phyloP scores from a whole-genome alignment of 2,888 invertebrate species.

The Aspidiotus rigidus region DNA sequence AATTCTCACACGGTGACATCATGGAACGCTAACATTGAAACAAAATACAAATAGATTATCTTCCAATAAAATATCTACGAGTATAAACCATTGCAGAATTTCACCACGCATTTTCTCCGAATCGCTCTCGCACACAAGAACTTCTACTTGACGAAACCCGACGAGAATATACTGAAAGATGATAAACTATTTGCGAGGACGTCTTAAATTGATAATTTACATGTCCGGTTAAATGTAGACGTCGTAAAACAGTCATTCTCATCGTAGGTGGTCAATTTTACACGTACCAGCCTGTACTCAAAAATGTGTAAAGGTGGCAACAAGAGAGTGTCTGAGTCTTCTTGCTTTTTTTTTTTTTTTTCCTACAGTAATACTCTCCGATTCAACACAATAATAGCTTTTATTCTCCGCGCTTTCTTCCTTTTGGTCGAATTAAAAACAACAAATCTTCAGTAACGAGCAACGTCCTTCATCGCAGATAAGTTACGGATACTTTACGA shows the following conservation, averaged over 20 bases:
- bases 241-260: conserved; percentile 4
- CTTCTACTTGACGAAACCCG: no score
- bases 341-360: background rate
- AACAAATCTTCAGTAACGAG: background rate
- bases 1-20: no score
- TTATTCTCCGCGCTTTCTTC: background rate
- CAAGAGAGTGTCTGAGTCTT: background rate
- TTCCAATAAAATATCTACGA: no score
- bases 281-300: background rate
- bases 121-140: no score
- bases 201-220: background rate
- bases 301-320: background rate
- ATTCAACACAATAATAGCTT: no score
- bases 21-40: no score
- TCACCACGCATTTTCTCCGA: no score
- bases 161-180: no score
- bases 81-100: no score
- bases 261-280: conserved; percentile 3
- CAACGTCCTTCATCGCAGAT: conserved; percentile 2
- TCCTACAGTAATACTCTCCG: no score
- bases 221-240: background rate
- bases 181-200: background rate
- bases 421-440: background rate
- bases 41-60: no score
- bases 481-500: background rate